These are phyloP conservation scores for Pseudochaenichthys georgianus DNA, from an alignment of 2,797 vertebrate genomes.

Conservation along the genomic window DNA sequence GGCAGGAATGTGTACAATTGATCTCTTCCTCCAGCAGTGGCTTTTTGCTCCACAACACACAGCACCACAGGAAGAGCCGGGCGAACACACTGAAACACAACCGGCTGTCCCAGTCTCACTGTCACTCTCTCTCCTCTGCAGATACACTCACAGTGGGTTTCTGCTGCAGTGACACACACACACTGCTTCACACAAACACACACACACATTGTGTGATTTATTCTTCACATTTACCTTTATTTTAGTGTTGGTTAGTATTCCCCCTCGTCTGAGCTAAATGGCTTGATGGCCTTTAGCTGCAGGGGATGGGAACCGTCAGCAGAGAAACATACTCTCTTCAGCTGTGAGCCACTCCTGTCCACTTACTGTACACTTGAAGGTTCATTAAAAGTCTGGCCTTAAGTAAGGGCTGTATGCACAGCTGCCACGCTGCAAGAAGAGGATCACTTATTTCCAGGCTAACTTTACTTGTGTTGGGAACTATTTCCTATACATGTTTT, in stretches of 20 bases:
- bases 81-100: conserved; percentile 76
- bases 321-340: conserved; percentile 64
- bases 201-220: conserved; percentile 22
- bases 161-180: not conserved
- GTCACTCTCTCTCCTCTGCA: conserved; percentile 60
- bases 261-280: conserved; percentile 78
- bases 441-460: conserved; percentile 41
- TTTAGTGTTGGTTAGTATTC: conserved; percentile 84
- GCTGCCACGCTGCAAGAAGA: conserved; percentile 62
- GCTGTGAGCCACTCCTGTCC: conserved; percentile 70
- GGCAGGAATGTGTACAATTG: conserved; percentile 90
- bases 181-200: conserved; percentile 9
- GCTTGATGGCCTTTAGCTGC: conserved; percentile 83
- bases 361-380: conserved; percentile 76
- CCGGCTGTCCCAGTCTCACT: conserved; percentile 73
- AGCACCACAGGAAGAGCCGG: conserved; percentile 73
- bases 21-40: conserved; percentile 85
- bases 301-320: conserved; percentile 81
- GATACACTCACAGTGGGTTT: conserved; percentile 13
- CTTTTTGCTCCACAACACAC: conserved; percentile 84
- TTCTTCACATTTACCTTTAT: conserved; percentile 78
- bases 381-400: conserved; percentile 68
- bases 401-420: conserved; percentile 64
- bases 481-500: conserved; percentile 10
- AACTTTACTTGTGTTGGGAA: conserved; percentile 13